phyloP scores from a whole-genome alignment of 2,113 vertebrate species.

The Acrocephalus arundinaceus region DNA sequence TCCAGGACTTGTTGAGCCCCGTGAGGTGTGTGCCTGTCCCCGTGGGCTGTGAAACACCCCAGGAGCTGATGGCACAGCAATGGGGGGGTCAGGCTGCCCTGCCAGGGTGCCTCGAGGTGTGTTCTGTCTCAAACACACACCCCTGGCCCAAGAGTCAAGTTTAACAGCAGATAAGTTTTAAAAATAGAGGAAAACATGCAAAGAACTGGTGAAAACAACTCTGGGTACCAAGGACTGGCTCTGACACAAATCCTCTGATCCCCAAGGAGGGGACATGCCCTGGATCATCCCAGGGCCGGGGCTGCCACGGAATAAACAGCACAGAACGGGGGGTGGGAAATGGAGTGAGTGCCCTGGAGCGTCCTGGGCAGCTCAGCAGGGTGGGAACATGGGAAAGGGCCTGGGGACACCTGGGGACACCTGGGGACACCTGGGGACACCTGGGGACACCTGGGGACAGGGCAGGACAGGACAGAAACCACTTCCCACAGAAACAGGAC shows the following conservation, averaged over 20 bases:
- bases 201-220: too few species aligned
- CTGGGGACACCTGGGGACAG: neutral
- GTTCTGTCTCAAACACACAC: too few species aligned
- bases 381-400: neutral
- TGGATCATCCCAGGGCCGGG: rapidly evolving
- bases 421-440: neutral
- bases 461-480: neutral
- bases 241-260: neutral
- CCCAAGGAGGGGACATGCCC: neutral
- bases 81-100: neutral
- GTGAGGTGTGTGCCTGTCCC: neutral
- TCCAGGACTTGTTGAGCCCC: neutral
- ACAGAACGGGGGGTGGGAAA: neutral
- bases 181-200: too few species aligned
- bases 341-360: neutral
- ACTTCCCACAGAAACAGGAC: neutral
- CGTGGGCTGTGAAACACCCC: neutral
- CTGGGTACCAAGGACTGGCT: too few species aligned
- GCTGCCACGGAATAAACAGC: neutral
- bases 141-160: too few species aligned
- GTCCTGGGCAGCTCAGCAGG: neutral
- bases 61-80: neutral
- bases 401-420: neutral
- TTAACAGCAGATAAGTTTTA: too few species aligned
- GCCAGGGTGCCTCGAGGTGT: neutral